These are phyloP conservation scores for Phortica okadai DNA, from an alignment of 2,888 invertebrate species.

Conservation along the genomic window DNA sequence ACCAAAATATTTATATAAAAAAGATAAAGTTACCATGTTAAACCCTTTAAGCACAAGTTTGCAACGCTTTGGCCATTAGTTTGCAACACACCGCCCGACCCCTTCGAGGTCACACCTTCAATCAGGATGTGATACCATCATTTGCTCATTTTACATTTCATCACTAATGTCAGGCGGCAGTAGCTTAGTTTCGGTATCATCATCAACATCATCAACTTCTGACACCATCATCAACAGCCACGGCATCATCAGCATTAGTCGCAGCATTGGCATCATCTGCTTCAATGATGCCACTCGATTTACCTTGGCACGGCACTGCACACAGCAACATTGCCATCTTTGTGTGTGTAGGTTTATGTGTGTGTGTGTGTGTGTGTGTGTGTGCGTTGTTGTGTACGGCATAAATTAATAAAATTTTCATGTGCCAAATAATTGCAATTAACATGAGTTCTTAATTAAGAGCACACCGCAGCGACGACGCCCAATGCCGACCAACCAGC, in stretches of 20 bases:
- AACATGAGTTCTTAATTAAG: conserved; percentile 75
- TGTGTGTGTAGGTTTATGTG: conserved; percentile 5
- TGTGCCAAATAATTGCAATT: conserved; percentile 75
- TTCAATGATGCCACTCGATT: background rate
- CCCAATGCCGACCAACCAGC: conserved; percentile 15
- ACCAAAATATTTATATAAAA: too few species aligned
- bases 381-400: conserved; percentile 51
- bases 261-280: conserved; percentile 50
- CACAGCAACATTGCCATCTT: background rate
- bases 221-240: conserved; percentile 64
- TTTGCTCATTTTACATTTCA: conserved; percentile 62
- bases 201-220: conserved; percentile 46
- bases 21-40: too few species aligned
- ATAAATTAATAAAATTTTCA: conserved; percentile 75
- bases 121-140: conserved; percentile 53
- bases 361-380: conserved; percentile 32
- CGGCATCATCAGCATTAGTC: conserved; percentile 63
- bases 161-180: conserved; percentile 33
- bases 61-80: conserved; percentile 50
- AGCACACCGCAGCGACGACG: conserved; percentile 47
- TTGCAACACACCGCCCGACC: conserved; percentile 45
- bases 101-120: conserved; percentile 22
- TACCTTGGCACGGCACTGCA: background rate
- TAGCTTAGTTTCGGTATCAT: conserved; percentile 53
- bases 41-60: conserved; percentile 36